phyloP scores from a whole-genome alignment of 92 coral and sea anemone genomes.

The Epizoanthus rinbou region DNA sequence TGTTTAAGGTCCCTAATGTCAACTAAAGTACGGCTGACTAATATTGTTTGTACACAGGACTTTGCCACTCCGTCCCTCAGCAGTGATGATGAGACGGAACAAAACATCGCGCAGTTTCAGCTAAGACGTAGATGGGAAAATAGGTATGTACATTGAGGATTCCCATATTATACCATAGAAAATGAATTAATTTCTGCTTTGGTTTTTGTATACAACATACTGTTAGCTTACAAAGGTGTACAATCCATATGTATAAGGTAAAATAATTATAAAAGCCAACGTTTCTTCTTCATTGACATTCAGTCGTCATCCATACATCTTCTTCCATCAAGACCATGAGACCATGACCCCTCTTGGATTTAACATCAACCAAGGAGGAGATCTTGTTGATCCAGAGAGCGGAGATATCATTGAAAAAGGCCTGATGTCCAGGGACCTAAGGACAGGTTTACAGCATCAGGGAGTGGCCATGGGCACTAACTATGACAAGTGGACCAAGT shows the following conservation, averaged over 20 bases:
- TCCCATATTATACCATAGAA: not conserved
- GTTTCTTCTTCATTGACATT: not conserved
- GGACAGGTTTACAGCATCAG: slow-evolving; percentile 65
- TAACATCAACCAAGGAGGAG: slow-evolving; percentile 61
- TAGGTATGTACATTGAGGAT: slow-evolving; percentile 26
- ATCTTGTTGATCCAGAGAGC: slow-evolving; percentile 65
- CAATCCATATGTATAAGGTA: not conserved
- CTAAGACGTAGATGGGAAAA: slow-evolving; percentile 82
- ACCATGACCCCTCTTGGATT: slow-evolving; percentile 90
- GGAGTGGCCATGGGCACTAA: slow-evolving; percentile 63
- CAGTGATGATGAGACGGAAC: slow-evolving; percentile 51
- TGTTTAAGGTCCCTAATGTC: not conserved
- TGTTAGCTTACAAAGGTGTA: not conserved
- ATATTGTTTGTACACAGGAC: slow-evolving; percentile 50
- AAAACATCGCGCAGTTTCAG: slow-evolving; percentile 69
- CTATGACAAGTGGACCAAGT: slow-evolving; percentile 65
- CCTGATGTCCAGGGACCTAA: slow-evolving; percentile 59
- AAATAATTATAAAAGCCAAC: not conserved
- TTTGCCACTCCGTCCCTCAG: slow-evolving; percentile 82
- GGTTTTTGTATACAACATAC: not conserved
- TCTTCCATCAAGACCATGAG: slow-evolving; percentile 77
- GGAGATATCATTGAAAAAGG: slow-evolving; percentile 32
- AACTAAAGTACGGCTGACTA: not conserved
- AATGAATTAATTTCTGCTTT: not conserved
- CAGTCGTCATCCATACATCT: slow-evolving; percentile 89